Evolutionary conservation across 2,113 vertebrate species (phyloP).

Genomic region (Pedionomus torquatus): DNA sequence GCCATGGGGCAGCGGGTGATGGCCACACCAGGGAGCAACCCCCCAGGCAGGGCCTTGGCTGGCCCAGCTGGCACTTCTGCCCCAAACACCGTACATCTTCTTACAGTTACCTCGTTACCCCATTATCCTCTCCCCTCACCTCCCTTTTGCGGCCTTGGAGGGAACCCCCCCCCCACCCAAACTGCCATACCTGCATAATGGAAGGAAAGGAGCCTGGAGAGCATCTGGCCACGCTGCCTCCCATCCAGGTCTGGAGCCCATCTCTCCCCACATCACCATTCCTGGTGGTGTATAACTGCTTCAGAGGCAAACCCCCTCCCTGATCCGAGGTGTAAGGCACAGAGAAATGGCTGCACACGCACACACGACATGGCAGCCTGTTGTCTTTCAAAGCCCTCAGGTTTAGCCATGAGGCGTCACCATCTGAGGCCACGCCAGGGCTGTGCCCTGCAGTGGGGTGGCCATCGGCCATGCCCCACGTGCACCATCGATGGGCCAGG

Average conservation of each 20-base stretch:
- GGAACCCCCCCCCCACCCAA: not conserved
- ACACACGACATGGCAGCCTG: not conserved
- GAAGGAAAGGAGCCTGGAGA: not conserved
- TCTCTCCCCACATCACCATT: not conserved
- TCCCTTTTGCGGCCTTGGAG: not conserved
- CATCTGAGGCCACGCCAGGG: too few species aligned
- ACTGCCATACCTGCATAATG: too few species aligned
- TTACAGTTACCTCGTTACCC: not conserved
- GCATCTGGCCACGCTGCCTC: not conserved
- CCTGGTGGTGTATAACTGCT: fast-evolving
- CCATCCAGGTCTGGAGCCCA: fast-evolving
- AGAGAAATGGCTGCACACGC: not conserved
- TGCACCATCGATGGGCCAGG: fast-evolving
- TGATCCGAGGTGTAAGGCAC: fast-evolving
- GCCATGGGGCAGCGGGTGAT: fast-evolving
- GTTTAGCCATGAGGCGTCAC: fast-evolving
- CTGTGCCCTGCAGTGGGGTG: fast-evolving
- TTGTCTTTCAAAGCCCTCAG: not conserved
- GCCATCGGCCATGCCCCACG: fast-evolving
- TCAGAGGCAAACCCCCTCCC: not conserved
- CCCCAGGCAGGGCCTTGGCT: not conserved
- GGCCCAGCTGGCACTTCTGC: not conserved
- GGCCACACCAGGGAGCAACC: not conserved
- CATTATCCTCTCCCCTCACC: not conserved
- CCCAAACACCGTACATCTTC: not conserved